phyloP scores from a whole-genome alignment of 2,797 vertebrate species.

The Falco peregrinus region DNA sequence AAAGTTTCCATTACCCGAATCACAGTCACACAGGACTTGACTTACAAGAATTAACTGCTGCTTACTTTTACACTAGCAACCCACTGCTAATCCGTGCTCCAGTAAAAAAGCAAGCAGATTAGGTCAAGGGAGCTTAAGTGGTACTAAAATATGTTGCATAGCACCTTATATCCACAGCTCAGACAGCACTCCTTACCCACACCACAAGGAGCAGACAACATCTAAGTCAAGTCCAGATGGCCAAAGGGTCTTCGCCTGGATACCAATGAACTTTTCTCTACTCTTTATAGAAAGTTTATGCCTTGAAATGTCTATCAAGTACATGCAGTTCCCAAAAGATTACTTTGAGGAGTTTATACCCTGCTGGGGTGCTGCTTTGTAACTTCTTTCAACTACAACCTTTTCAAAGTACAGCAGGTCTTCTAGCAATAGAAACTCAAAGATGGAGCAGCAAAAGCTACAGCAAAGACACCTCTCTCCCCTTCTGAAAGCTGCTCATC shows the following conservation, averaged over 20 bases:
- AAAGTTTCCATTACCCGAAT: not conserved
- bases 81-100: slow-evolving; percentile 3
- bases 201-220: not conserved
- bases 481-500: not conserved
- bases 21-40: not conserved
- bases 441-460: not conserved
- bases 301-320: not conserved
- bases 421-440: not conserved
- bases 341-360: not conserved
- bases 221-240: not conserved
- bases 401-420: not conserved
- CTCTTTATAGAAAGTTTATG: not conserved
- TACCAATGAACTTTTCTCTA: slow-evolving; percentile 12
- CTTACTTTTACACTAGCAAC: slow-evolving; percentile 28
- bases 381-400: not conserved
- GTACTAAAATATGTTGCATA: not conserved
- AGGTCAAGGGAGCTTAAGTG: slow-evolving; percentile 45
- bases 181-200: not conserved
- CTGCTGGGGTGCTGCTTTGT: not conserved
- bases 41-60: slow-evolving; percentile 53
- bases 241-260: slow-evolving; percentile 16
- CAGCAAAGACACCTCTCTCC: not conserved
- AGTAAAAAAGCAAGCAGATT: slow-evolving; percentile 33
- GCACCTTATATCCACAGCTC: slow-evolving; percentile 27
- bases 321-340: not conserved